Evolutionary conservation across 92 coral and sea anemone species (phyloP).

Genomic region (Porites lobata): DNA sequence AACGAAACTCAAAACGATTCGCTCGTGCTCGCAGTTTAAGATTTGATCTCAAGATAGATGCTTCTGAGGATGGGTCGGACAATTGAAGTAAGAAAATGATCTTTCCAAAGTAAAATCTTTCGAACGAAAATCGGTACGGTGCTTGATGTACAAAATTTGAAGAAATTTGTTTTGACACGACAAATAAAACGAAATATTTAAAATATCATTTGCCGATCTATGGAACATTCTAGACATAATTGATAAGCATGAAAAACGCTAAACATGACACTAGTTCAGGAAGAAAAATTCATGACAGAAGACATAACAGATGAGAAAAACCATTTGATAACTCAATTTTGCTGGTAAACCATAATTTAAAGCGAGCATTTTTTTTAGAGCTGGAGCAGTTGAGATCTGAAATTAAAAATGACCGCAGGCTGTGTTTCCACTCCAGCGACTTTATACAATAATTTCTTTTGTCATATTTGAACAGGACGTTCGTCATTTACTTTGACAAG

Average conservation of each 20-base stretch:
- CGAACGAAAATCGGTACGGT: background rate
- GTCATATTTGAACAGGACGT: background rate
- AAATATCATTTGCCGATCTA: background rate
- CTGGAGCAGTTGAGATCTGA: slow-evolving; percentile 14
- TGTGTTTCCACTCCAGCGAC: slow-evolving; percentile 9
- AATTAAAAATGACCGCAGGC: background rate
- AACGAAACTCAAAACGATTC: background rate
- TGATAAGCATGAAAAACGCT: slow-evolving; percentile 42
- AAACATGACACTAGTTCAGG: slow-evolving; percentile 17
- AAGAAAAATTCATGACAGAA: background rate
- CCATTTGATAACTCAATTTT: background rate
- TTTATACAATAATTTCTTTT: background rate
- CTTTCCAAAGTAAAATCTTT: background rate
- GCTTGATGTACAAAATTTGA: background rate
- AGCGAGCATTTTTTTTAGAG: background rate
- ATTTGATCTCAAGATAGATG: background rate
- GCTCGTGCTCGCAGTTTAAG: background rate
- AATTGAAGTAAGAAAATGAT: background rate
- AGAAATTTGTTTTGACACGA: slow-evolving; percentile 8
- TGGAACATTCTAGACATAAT: slow-evolving; percentile 40
- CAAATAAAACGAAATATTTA: background rate
- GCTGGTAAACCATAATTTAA: background rate
- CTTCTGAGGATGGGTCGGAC: background rate
- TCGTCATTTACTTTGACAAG: background rate
- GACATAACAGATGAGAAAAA: background rate